Percentiles rank a stretch among this genome's conserved stretches.
Conservation (phyloP, 2,888 invertebrate species). For the Oxystoma pomonae region DNA sequence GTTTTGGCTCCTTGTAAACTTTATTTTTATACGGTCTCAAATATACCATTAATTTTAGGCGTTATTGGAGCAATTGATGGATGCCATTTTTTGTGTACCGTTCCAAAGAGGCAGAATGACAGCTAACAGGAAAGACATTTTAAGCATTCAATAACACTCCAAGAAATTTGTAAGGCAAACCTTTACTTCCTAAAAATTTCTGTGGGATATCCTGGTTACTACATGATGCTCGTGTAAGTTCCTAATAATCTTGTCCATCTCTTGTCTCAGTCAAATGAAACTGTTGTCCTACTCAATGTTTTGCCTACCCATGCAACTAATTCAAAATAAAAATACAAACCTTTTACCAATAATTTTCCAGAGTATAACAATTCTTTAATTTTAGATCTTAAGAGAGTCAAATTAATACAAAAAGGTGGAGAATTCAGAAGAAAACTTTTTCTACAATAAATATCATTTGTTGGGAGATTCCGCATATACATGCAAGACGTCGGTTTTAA, state of each 20-base stretch:
- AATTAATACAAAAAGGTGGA: slow-evolving; percentile 8
- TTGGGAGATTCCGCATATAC: slow-evolving; percentile 13
- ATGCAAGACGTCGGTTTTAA: slow-evolving; percentile 10
- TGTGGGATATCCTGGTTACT: slow-evolving; percentile 15
- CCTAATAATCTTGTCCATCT: slow-evolving; percentile 1
- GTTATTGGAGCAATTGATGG: slow-evolving; percentile 15
- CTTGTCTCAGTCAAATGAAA: too few species aligned
- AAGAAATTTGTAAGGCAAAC: slow-evolving; percentile 9
- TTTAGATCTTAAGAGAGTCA: slow-evolving; percentile 8
- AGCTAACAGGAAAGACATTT: slow-evolving; percentile 13
- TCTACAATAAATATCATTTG: slow-evolving; percentile 10
- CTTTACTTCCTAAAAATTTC: slow-evolving; percentile 10
- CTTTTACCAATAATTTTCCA: too few species aligned
- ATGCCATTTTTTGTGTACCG: slow-evolving; percentile 11
- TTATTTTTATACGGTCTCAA: neutral
- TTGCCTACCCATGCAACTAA: too few species aligned
- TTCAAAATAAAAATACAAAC: too few species aligned
- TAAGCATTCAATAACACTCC: slow-evolving; percentile 12
- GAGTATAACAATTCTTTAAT: neutral
- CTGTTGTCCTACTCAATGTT: too few species aligned
- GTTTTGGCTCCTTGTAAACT: neutral
- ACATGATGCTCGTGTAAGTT: slow-evolving; percentile 15
- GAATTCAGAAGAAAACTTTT: slow-evolving; percentile 11
- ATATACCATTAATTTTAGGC: slow-evolving; percentile 7
- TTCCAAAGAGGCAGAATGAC: slow-evolving; percentile 11